Conservation (phyloP, 2,888 invertebrate species). For the Thereva nobilitata region DNA sequence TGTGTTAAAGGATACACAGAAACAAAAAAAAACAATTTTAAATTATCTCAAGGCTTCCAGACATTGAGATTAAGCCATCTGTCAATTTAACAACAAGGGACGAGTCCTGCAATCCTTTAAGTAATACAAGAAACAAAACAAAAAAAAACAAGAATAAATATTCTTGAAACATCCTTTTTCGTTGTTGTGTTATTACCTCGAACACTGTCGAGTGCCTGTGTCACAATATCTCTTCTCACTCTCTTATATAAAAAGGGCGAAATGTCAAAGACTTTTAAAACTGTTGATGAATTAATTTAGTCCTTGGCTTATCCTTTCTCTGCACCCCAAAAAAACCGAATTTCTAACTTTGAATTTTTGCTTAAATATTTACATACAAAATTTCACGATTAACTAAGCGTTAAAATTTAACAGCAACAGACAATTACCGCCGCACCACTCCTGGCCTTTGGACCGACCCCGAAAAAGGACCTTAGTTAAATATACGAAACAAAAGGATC, state of each 20-base stretch:
- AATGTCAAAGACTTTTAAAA: slow-evolving; percentile 25
- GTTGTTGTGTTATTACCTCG: background rate
- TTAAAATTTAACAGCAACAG: slow-evolving; percentile 33
- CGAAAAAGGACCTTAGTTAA: background rate
- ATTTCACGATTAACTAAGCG: slow-evolving; percentile 37
- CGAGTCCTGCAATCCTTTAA: background rate
- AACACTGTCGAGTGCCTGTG: too few relatives aligned
- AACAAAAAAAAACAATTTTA: background rate
- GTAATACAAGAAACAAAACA: too few relatives aligned
- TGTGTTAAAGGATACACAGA: too few relatives aligned
- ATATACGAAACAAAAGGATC: slow-evolving; percentile 24
- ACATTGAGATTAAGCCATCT: slow-evolving; percentile 32
- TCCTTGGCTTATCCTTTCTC: slow-evolving; percentile 8
- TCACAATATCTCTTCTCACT: too few relatives aligned
- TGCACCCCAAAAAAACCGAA: background rate
- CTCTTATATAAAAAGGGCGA: background rate
- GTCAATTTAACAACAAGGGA: slow-evolving; percentile 11
- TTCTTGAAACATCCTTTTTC: background rate
- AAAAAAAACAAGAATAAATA: background rate
- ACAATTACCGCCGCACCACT: slow-evolving; percentile 24
- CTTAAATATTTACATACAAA: slow-evolving; percentile 35
- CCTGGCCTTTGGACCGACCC: background rate
- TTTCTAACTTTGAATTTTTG: slow-evolving; percentile 2
- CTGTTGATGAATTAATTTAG: slow-evolving; percentile 30
- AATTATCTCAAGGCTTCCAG: slow-evolving; percentile 24